Conservation (phyloP, 2,113 vertebrate genomes). For the Cathartes aura region DNA sequence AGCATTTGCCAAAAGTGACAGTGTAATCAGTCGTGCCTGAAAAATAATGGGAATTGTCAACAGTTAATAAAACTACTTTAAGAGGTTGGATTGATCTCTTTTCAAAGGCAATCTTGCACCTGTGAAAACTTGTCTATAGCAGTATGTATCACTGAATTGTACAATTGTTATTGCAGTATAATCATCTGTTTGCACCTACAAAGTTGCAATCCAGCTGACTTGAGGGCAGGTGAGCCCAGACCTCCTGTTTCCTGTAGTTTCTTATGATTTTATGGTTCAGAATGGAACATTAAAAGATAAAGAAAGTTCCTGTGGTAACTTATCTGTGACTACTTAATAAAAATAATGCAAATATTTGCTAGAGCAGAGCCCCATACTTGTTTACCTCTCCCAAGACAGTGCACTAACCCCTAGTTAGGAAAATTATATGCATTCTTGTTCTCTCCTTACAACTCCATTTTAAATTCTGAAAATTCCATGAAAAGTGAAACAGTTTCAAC, state of each 20-base stretch:
- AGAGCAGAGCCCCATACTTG: neutral
- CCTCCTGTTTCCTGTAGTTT: neutral
- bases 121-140: neutral
- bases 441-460: neutral
- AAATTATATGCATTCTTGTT: neutral
- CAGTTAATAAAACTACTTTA: slow-evolving; percentile 49
- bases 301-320: neutral
- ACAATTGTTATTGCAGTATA: neutral
- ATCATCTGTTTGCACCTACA: slow-evolving; percentile 3
- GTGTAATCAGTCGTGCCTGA: neutral
- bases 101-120: slow-evolving; percentile 24
- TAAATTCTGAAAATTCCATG: neutral
- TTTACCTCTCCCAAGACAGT: neutral
- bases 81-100: slow-evolving; percentile 17
- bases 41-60: slow-evolving; percentile 57
- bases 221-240: neutral
- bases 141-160: neutral
- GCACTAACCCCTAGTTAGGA: neutral
- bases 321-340: neutral
- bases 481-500: neutral
- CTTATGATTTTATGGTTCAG: neutral
- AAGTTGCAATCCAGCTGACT: neutral
- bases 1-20: neutral
- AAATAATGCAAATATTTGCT: neutral
- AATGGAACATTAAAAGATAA: neutral